These are phyloP conservation scores for Caenorhabditis brenneri DNA, from an alignment of 1,140 invertebrate species.

Conservation along the genomic window DNA sequence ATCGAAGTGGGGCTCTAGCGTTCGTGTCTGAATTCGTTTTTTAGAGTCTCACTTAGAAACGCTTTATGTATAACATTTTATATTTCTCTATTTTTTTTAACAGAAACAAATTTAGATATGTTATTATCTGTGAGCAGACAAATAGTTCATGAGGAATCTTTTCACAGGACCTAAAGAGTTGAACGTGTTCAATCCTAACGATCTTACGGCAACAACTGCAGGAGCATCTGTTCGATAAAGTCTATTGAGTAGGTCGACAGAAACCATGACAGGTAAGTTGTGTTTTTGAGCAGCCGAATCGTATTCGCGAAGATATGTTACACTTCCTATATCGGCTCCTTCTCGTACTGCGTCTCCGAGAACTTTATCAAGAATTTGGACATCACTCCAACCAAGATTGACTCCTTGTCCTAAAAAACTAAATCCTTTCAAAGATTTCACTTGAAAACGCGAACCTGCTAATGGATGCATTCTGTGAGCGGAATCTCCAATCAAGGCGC, in stretches of 20 bases:
- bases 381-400: slow-evolving; percentile 94
- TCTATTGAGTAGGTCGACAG: slow-evolving; percentile 84
- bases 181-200: slow-evolving; percentile 84
- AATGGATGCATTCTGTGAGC: slow-evolving; percentile 94
- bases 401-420: slow-evolving; percentile 79
- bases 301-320: slow-evolving; percentile 79
- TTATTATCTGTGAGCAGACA: slow-evolving; percentile 1
- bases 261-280: slow-evolving; percentile 85
- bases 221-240: slow-evolving; percentile 81
- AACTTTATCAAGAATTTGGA: slow-evolving; percentile 78
- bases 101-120: too few species aligned
- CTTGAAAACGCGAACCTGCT: slow-evolving; percentile 76
- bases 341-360: slow-evolving; percentile 78
- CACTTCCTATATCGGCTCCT: slow-evolving; percentile 79
- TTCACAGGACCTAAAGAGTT: slow-evolving; percentile 83
- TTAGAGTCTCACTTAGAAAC: too few species aligned
- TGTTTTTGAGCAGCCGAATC: slow-evolving; percentile 83
- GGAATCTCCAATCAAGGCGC: slow-evolving; percentile 88
- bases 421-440: neutral
- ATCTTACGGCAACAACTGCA: slow-evolving; percentile 82
- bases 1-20: too few species aligned
- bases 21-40: too few species aligned
- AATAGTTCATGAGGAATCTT: slow-evolving; percentile 83
- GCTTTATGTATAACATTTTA: too few species aligned
- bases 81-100: too few species aligned